Conservation (phyloP, 2,797 vertebrate genomes). For the Protosalanx chinensis region DNA sequence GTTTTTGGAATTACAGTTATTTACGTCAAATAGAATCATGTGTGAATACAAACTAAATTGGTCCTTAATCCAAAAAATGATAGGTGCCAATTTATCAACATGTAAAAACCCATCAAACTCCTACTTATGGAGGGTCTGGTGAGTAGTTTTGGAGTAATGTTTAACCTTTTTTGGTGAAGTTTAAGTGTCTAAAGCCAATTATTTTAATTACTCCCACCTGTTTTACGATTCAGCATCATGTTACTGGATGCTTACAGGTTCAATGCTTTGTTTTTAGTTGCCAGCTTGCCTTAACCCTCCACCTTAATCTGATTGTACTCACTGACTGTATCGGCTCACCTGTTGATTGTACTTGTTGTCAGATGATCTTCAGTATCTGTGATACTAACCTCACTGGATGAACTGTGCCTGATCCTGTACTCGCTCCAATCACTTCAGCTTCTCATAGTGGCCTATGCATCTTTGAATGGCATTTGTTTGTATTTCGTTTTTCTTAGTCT, state of each 20-base stretch:
- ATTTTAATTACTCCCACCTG: background rate
- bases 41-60: no score
- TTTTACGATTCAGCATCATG: background rate
- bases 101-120: background rate
- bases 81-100: background rate
- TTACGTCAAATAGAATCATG: no score
- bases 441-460: slow-evolving; percentile 26
- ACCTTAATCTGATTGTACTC: slow-evolving; percentile 62
- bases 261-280: slow-evolving; percentile 2
- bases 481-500: slow-evolving; percentile 37
- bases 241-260: background rate
- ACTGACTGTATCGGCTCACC: slow-evolving; percentile 60
- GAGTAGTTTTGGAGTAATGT: background rate
- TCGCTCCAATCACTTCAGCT: slow-evolving; percentile 11
- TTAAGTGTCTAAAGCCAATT: background rate
- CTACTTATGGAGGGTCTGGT: background rate
- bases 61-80: no score
- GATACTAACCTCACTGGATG: slow-evolving; percentile 3
- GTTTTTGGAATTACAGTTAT: no score
- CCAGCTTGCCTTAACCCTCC: background rate
- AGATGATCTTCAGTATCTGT: slow-evolving; percentile 11
- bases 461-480: slow-evolving; percentile 22
- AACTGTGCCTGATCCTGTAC: slow-evolving; percentile 3
- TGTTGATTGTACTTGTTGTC: slow-evolving; percentile 45
- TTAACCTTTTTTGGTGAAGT: background rate